These are phyloP conservation scores for Zingel zingel DNA, from an alignment of 2,113 vertebrate genomes.

Conservation along the genomic window DNA sequence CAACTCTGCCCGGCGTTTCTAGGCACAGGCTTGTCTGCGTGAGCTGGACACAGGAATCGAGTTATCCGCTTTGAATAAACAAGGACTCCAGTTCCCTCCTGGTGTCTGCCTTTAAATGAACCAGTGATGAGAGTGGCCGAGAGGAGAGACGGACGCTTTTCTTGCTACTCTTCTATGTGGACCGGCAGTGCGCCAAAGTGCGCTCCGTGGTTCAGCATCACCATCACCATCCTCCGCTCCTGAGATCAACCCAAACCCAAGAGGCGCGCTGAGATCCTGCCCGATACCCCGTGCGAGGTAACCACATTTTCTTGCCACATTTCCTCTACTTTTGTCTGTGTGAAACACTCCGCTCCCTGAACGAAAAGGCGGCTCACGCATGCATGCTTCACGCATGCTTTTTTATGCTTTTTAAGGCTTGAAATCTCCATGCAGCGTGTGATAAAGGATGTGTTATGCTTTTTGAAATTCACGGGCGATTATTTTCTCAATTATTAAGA, in stretches of 20 bases:
- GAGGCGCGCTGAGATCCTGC: slow-evolving; percentile 63
- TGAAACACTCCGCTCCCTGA: slow-evolving; percentile 12
- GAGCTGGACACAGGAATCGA: slow-evolving; percentile 55
- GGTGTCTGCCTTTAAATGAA: slow-evolving; percentile 75
- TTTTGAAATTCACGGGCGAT: slow-evolving; percentile 13
- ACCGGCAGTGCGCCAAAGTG: slow-evolving; percentile 74
- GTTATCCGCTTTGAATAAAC: slow-evolving; percentile 54
- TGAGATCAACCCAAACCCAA: slow-evolving; percentile 65
- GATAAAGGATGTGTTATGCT: slow-evolving; percentile 19
- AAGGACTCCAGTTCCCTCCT: slow-evolving; percentile 46
- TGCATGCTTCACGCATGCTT: not conserved
- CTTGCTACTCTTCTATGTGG: slow-evolving; percentile 50
- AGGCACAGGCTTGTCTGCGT: slow-evolving; percentile 33
- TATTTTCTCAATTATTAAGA: slow-evolving; percentile 40
- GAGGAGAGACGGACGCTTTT: slow-evolving; percentile 58
- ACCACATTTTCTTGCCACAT: slow-evolving; percentile 34
- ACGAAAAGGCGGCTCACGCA: not conserved
- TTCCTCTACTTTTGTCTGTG: slow-evolving; percentile 22
- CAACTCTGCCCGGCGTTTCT: slow-evolving; percentile 51
- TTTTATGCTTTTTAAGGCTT: slow-evolving; percentile 17
- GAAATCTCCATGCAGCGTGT: slow-evolving; percentile 11
- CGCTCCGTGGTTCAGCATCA: slow-evolving; percentile 58
- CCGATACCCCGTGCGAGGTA: slow-evolving; percentile 74
- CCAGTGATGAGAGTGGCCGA: slow-evolving; percentile 84
- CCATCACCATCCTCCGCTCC: slow-evolving; percentile 44